Percentiles rank a stretch among this genome's conserved stretches.
Conservation (phyloP, 2,888 invertebrate species). For the Carpatolechia fugitivella region DNA sequence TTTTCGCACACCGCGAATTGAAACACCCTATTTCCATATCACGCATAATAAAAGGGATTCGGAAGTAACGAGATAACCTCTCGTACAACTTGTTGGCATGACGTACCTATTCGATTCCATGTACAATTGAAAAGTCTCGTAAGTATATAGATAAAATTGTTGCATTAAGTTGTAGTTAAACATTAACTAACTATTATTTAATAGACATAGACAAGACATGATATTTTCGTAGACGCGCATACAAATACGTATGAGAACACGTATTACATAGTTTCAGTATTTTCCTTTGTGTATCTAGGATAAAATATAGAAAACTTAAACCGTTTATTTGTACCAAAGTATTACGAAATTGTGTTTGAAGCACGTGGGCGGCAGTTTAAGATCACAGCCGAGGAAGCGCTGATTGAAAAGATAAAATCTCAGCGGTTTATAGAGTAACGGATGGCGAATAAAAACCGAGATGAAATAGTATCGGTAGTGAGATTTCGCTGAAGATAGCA, state of each 20-base stretch:
- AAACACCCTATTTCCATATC: constrained; percentile 32
- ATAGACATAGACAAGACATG: too few species aligned
- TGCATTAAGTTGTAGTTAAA: too few species aligned
- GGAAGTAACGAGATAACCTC: constrained; percentile 14
- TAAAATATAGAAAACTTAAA: not conserved
- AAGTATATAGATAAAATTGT: too few species aligned
- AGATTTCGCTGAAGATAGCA: constrained; percentile 23
- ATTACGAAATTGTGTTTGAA: not conserved
- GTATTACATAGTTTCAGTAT: too few species aligned
- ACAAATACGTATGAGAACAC: too few species aligned
- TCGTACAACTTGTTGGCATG: constrained; percentile 16
- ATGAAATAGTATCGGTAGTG: constrained; percentile 18
- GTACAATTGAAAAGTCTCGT: not conserved
- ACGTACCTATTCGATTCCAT: not conserved
- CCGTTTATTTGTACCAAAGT: not conserved
- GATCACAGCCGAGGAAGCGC: not conserved
- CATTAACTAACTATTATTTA: too few species aligned
- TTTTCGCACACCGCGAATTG: constrained; percentile 45
- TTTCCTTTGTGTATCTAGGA: too few species aligned
- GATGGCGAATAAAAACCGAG: constrained; percentile 9
- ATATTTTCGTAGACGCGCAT: too few species aligned
- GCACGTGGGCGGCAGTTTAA: not conserved
- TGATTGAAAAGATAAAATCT: constrained; percentile 13
- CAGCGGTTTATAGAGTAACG: not conserved
- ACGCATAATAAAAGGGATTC: constrained; percentile 30